Evolutionary conservation across 2,888 invertebrate species (phyloP).

Genomic region (Erynnis tages): DNA sequence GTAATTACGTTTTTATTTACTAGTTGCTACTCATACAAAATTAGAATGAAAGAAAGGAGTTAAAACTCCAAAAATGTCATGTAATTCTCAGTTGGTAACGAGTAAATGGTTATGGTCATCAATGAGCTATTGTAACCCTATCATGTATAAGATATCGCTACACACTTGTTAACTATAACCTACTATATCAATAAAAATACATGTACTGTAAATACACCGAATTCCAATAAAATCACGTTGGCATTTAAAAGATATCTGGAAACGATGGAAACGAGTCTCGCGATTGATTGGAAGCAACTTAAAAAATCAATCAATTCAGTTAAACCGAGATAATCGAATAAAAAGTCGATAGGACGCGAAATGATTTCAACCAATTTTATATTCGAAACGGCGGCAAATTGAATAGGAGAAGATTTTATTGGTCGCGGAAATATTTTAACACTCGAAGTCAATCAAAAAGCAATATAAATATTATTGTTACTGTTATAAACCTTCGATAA

Average conservation of each 20-base stretch:
- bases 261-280: conserved; percentile 17
- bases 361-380: conserved; percentile 23
- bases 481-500: neutral
- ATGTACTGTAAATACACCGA: neutral
- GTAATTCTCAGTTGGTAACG: too few relatives aligned
- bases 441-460: conserved; percentile 4
- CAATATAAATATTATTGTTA: conserved; percentile 10
- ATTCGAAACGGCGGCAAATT: conserved; percentile 18
- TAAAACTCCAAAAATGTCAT: too few relatives aligned
- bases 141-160: too few relatives aligned
- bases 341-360: conserved; percentile 23
- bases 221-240: conserved; percentile 7
- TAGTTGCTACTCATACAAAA: too few relatives aligned
- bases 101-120: too few relatives aligned
- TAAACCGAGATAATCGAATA: conserved; percentile 26
- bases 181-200: conserved; percentile 5
- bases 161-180: too few relatives aligned
- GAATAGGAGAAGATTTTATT: conserved; percentile 20
- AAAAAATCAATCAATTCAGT: conserved; percentile 24
- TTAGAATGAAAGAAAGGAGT: too few relatives aligned
- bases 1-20: too few relatives aligned
- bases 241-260: conserved; percentile 8
- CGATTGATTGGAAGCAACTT: conserved; percentile 24
- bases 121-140: too few relatives aligned
- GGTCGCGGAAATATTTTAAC: conserved; percentile 14